These are phyloP conservation scores for Trachelus iudaicus DNA, from an alignment of 2,888 invertebrate genomes.

Conservation along the genomic window DNA sequence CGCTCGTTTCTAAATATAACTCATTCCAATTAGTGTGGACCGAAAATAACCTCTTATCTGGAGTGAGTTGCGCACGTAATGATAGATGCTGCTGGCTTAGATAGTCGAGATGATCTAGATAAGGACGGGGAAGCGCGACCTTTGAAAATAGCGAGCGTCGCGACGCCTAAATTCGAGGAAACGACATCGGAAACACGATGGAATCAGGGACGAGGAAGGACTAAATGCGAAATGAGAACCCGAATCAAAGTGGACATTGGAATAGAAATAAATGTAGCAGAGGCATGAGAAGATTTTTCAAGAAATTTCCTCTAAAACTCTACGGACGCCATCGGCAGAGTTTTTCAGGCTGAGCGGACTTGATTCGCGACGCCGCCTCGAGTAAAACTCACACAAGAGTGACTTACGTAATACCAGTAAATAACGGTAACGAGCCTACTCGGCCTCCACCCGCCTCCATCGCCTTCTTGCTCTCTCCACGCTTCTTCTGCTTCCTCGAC, in stretches of 20 bases:
- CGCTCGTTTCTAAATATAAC: constrained; percentile 2
- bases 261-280: no score
- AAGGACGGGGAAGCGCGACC: not conserved
- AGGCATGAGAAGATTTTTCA: no score
- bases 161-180: not conserved
- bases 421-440: constrained; percentile 64
- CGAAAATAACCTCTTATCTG: constrained; percentile 6
- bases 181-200: no score
- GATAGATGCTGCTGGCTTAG: not conserved
- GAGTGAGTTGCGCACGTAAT: not conserved
- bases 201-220: not conserved
- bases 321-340: no score
- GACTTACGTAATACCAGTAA: constrained; percentile 63
- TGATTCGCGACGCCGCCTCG: not conserved
- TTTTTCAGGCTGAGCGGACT: no score
- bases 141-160: constrained; percentile 2
- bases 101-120: no score
- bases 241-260: not conserved
- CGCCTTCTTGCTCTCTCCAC: constrained; percentile 20
- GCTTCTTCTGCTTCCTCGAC: constrained; percentile 20
- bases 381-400: constrained; percentile 17
- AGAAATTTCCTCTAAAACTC: no score
- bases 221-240: not conserved
- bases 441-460: constrained; percentile 35
- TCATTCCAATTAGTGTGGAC: constrained; percentile 7